Evolutionary conservation across 2,113 vertebrate species (phyloP), one percentile per base, ranked within the genome.

Genomic region (Xiphophorus hellerii): DNA sequence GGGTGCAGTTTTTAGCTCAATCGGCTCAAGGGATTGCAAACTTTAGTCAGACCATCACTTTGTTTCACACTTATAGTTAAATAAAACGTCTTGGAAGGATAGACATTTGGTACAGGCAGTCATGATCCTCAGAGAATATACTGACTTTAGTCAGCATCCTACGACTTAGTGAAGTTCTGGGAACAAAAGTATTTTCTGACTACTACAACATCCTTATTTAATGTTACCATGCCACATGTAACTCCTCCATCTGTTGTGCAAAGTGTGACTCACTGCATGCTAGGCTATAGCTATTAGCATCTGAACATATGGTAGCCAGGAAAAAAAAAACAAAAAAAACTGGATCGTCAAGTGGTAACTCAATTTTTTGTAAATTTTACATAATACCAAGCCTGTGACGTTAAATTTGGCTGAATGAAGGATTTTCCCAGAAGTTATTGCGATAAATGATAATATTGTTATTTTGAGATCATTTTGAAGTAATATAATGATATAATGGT

Each of bases 141-240:
- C 10, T 27, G 58, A 70, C 29, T 73, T 48, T 48, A 28, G 13
- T 61, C 28, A 44, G 48, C 25, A 35, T 62, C 65, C 66, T 68
- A 54, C 64, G 44, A 79, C 39, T 69, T 42, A 30, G 37, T 62
- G 58, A 13, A 63, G 39, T n/a, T 71, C 8, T 61, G n/a, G 27
- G 63, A 66, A 72, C 76, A 44, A 70, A 17, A 31, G 42, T 76
- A 76, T 66, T 83, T 74, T 25, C 48, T 77, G 31, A 22, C 31
- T 60, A 70, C 63, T 69, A 76, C 39, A 42, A 77, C 73, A 79
- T 84, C 78, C 83, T 76, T 62, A 74, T 89, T 74, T 66, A 4
- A 71, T 71, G n/a, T 73, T 5, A 12, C 68, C 62, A 35, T 0
- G 0, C 17, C 6, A 63, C 30, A 31, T 58, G 17, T 17, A 31